These are phyloP conservation scores for human DNA, from an alignment of 2,113 vertebrate genomes.

Conservation along the genomic window GRCh38 chr16:80062001-80062500, in stretches of 20 bases:
- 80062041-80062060: neutral
- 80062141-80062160: neutral
- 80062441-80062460: too few relatives aligned
- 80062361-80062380: accelerated
- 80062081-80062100: neutral
- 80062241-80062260: accelerated
- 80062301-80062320: neutral
- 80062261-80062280: neutral
- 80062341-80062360: neutral
- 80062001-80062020: neutral
- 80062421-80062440: neutral
- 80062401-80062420: neutral
- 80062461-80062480: neutral
- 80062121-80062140: neutral
- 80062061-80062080: accelerated
- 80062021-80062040: too few relatives aligned
- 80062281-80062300: too few relatives aligned
- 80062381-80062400: accelerated
- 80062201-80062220: neutral
- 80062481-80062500: too few relatives aligned
- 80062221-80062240: accelerated
- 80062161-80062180: neutral
- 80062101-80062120: too few relatives aligned
- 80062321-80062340: neutral
- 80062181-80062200: neutral